Evolutionary conservation across 2,797 vertebrate species (phyloP).

Genomic region (Simalia tracyae): DNA sequence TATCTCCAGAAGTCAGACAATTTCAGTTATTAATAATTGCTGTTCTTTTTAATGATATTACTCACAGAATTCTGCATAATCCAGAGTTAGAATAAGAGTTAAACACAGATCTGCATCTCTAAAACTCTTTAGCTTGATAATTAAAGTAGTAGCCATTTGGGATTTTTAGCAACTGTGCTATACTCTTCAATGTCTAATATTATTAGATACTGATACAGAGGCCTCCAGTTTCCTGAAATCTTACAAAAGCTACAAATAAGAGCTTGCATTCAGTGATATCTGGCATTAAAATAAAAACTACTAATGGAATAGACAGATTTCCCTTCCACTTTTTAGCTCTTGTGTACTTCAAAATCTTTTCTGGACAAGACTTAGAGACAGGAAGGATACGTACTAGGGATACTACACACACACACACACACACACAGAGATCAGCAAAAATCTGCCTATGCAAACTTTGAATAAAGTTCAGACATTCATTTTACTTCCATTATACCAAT

Average conservation of each 20-base stretch:
- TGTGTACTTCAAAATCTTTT: neutral
- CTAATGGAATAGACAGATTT: neutral
- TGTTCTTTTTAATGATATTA: constrained; percentile 34
- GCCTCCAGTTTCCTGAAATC: neutral
- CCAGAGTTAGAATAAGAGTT: constrained; percentile 15
- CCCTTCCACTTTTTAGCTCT: neutral
- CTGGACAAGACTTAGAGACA: neutral
- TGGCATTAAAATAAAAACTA: neutral
- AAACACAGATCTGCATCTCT: constrained; percentile 39
- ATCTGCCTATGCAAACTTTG: neutral
- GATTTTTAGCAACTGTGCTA: neutral
- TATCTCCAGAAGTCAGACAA: constrained; percentile 39
- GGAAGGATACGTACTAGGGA: neutral
- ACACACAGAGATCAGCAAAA: neutral
- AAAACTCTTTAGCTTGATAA: neutral
- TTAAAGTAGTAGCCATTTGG: neutral
- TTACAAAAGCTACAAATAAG: neutral
- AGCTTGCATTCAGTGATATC: neutral
- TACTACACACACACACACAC: neutral
- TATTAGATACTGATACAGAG: neutral
- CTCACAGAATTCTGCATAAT: constrained; percentile 20
- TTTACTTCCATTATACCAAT: neutral
- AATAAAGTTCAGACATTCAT: neutral
- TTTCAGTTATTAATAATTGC: constrained; percentile 10
- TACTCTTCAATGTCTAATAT: neutral